Evolutionary conservation across 2,888 invertebrate genomes (phyloP).

Genomic region (Tachina lurida): DNA sequence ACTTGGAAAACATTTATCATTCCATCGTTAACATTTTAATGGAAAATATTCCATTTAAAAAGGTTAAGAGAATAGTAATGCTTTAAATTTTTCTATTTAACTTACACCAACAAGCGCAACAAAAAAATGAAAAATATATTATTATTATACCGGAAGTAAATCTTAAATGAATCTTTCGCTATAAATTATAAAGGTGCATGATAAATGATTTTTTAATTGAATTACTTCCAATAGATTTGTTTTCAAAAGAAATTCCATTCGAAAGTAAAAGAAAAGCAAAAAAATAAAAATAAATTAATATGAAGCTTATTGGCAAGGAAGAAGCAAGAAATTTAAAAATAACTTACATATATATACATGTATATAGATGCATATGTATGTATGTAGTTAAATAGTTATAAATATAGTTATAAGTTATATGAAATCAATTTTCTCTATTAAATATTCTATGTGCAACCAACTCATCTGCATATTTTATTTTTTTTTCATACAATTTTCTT

Average conservation of each 20-base stretch:
- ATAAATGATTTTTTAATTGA: constrained; percentile 43
- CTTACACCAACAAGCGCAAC: not conserved
- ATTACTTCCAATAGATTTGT: constrained; percentile 45
- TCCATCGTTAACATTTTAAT: not conserved
- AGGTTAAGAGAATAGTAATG: not conserved
- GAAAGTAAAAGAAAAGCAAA: not conserved
- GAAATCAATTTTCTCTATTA: too few relatives aligned
- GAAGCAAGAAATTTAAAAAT: not conserved
- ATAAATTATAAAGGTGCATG: constrained; percentile 10
- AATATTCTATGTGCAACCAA: too few relatives aligned
- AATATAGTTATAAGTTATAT: too few relatives aligned
- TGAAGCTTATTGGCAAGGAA: not conserved
- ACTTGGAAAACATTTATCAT: not conserved
- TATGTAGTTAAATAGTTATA: too few relatives aligned
- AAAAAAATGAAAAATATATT: not conserved
- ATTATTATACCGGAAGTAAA: not conserved
- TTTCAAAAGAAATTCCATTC: constrained; percentile 10
- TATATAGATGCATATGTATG: too few relatives aligned
- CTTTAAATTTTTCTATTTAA: not conserved
- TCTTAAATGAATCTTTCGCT: constrained; percentile 10
- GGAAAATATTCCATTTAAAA: not conserved
- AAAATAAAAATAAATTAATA: not conserved
- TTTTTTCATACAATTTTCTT: not conserved
- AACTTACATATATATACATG: not conserved
- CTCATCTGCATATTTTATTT: not conserved